Percentiles rank a stretch among this genome's conserved stretches.
phyloP scores from a whole-genome alignment of 2,797 vertebrate species.

The Carcharodon carcharias region DNA sequence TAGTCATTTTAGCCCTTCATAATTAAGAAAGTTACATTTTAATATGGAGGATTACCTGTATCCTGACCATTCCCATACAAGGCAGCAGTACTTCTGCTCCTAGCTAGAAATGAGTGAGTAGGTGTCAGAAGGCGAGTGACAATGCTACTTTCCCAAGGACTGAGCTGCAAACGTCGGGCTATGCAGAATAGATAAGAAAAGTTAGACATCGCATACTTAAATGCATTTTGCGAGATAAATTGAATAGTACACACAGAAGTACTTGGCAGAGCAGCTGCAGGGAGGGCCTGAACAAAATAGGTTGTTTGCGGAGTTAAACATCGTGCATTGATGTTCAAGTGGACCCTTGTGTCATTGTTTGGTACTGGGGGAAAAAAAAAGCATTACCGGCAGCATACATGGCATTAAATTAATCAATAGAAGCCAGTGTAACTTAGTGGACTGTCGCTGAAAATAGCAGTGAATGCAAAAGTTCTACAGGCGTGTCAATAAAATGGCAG shows the following conservation, averaged over 20 bases:
- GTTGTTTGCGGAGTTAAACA: neutral
- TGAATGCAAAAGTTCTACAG: neutral
- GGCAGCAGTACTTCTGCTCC: slow-evolving; percentile 86
- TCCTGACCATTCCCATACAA: slow-evolving; percentile 70
- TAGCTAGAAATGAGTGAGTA: slow-evolving; percentile 91
- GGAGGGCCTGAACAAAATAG: neutral
- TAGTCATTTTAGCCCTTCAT: neutral
- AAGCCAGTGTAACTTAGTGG: neutral
- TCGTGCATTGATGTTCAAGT: neutral
- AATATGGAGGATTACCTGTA: slow-evolving; percentile 64
- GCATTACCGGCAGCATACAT: neutral
- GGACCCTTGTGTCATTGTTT: neutral
- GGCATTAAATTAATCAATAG: neutral
- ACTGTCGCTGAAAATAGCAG: neutral
- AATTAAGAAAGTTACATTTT: neutral
- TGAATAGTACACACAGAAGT: too few species aligned
- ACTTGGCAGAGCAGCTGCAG: neutral
- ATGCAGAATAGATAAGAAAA: slow-evolving; percentile 57
- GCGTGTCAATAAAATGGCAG: neutral
- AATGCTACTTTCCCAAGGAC: slow-evolving; percentile 84
- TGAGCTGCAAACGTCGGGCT: slow-evolving; percentile 84
- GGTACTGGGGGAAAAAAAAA: too few species aligned
- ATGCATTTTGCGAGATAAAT: neutral
- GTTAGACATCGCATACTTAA: slow-evolving; percentile 48
- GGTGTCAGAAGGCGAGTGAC: slow-evolving; percentile 90